Evolutionary conservation across 35 echinoderm and acorn worm species (phyloP).

Genomic region (Apostichopus japonicus): DNA sequence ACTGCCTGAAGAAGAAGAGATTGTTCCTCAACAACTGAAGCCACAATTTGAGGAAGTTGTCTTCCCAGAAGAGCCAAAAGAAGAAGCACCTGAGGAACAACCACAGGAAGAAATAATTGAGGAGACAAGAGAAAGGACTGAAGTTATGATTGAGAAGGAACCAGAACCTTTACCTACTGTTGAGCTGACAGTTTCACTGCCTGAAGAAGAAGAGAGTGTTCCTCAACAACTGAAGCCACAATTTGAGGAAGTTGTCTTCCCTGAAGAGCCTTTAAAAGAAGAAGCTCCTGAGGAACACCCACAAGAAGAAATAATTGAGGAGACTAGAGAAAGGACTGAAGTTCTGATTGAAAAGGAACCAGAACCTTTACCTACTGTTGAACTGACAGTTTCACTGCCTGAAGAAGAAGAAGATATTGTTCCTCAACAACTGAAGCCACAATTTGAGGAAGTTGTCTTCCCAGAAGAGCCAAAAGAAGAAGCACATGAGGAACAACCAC

Average conservation of each 20-base stretch:
- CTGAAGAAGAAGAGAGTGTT: constrained; percentile 31
- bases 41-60: constrained; percentile 82
- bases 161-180: constrained; percentile 20
- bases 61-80: constrained; percentile 34
- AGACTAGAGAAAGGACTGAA: constrained; percentile 49
- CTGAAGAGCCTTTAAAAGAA: constrained; percentile 25
- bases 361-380: constrained; percentile 13
- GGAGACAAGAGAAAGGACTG: constrained; percentile 40
- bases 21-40: constrained; percentile 24
- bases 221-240: constrained; percentile 56
- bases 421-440: background rate
- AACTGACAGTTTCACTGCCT: constrained; percentile 35
- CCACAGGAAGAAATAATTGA: background rate
- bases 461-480: constrained; percentile 21
- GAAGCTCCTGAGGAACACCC: background rate
- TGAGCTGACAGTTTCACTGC: constrained; percentile 33
- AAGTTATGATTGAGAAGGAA: constrained; percentile 64
- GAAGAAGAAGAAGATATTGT: constrained; percentile 33
- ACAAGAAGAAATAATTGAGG: background rate
- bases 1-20: constrained; percentile 56
- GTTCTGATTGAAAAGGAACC: constrained; percentile 63
- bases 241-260: constrained; percentile 77
- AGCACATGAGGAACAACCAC: constrained; percentile 43
- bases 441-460: constrained; percentile 52
- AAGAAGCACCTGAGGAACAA: constrained; percentile 7